Base-by-base conservation (phyloP, 2,797 vertebrate species). In the Natrix natrix region DNA sequence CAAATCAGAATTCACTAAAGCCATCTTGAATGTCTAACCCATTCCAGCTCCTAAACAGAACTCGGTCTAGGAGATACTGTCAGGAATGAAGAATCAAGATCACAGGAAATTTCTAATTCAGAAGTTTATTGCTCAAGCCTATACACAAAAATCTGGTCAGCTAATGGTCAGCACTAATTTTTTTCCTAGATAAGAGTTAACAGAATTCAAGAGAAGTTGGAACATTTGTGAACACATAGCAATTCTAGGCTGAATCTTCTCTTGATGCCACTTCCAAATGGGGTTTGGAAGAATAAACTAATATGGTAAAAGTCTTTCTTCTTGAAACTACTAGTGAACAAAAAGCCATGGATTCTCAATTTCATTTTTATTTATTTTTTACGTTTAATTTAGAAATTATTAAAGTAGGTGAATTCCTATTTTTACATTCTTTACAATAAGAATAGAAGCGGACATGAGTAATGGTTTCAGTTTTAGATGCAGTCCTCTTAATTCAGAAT, bases 381-480 rank as follows among this genome's bases (percentile, higher is more conserved):
- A 78, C 43, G 3, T 78, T 78, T 10, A 43, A 78, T 78, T 78
- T 78, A 78, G 17, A 43, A 78, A 37, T 74, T 16, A 66, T 37
- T 78, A 78, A 78, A 22, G 3, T 20, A 78, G 32, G 17, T 4
- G 32, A 78, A 43, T 43, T 78, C 69, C 69, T 22, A 20, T 78
- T 20, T 78, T 43, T 78, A 78, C 3, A 6, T 52, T 52, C 12
- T 69, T 91, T 43, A 37, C 48, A n/a, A 4, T 86, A 10, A 86
- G 26, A n/a, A 55, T 17, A 28, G 55, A 93, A 43, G 5, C 37
- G 20, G 93, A 66, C 5, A 92, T 83, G 94, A 69, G 93, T 93
- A 92, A 94, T 59, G 93, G 54, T 56, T 95, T 93, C 92, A 89
- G 59, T 61, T 88, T 93, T 96, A 94, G 92, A 96, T 96, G 94